Base-by-base conservation (phyloP, 2,888 invertebrate species). In the Luperina nickerlii region DNA sequence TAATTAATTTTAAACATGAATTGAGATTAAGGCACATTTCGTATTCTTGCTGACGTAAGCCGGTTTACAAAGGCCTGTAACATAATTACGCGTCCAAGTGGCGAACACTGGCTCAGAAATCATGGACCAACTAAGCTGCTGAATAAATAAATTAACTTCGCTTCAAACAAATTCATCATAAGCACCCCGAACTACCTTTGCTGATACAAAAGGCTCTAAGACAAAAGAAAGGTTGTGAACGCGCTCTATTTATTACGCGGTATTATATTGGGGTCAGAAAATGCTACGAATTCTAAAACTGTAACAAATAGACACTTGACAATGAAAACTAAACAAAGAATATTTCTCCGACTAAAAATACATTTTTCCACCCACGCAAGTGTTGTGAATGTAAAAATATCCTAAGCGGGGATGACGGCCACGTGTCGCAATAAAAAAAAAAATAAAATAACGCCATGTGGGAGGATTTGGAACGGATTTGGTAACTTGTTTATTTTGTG, bases 391-490 rank as follows among this genome's bases (percentile, higher is more conserved):
- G 87, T 91, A 91, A 90, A 93, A 92, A 92, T 92, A 93, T 89
- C 91, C 94, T 92, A 91, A 86, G 92, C 91, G 92, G 94, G 93
- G 90, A 84, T 78, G 88, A 81, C 66, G 87, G 74, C 68, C 88
- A 90, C 86, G 90, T 88, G 87, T 84, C 51, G 89, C 79, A 85
- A 83, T 83, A 79, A 82, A 82, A 80, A 54, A 48, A 45, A 9
- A 88, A 79, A 48, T 71, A 79, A 84, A 84, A 83, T 76, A 81
- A 66, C 54, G 57, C 87, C 82, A 79, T 80, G 89, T 89, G 89
- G 89, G 89, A 81, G 89, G 82, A 72, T 73, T 72, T 54, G 60
- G 81, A 66, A 86, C 88, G 63, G 86, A 90, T 90, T 89, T 88
- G 87, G 89, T 87, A 87, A 85, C 87, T 84, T 91, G 91, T 90